Conservation (phyloP, 2,888 invertebrate species). For the Sthenelais limicola region DNA sequence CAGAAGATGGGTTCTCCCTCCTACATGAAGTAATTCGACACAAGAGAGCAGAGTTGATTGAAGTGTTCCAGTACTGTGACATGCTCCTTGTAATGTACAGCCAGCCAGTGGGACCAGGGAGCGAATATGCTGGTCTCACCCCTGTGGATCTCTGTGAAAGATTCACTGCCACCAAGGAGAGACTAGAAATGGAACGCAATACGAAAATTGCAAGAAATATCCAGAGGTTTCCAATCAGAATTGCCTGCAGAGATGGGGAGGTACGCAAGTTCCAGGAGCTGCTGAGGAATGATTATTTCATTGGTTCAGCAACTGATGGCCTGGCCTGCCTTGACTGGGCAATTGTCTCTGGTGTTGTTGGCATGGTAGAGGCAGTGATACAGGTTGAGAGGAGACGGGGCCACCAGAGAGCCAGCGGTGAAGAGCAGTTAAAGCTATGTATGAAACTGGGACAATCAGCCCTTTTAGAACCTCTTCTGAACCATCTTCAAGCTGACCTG, state of each 20-base stretch:
- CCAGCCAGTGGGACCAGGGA: background rate
- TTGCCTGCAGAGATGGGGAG: background rate
- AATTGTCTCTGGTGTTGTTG: background rate
- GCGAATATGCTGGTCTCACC: slow-evolving; percentile 17
- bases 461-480: background rate
- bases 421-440: background rate
- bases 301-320: background rate
- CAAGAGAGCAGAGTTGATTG: slow-evolving; percentile 22
- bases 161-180: slow-evolving; percentile 12
- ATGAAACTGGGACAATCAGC: slow-evolving; percentile 8
- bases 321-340: slow-evolving; percentile 27
- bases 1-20: slow-evolving; percentile 24
- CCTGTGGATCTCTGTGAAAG: slow-evolving; percentile 4
- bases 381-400: background rate
- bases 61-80: slow-evolving; percentile 21
- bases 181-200: slow-evolving; percentile 14
- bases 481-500: background rate
- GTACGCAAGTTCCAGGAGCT: slow-evolving; percentile 9
- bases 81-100: slow-evolving; percentile 2
- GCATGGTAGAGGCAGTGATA: slow-evolving; percentile 24
- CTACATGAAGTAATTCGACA: slow-evolving; percentile 20
- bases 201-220: slow-evolving; percentile 9
- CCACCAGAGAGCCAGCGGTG: background rate
- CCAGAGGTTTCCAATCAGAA: background rate
- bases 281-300: background rate